Base-by-base conservation (phyloP, 2,113 vertebrate species). In the Gopherus evgoodei region DNA sequence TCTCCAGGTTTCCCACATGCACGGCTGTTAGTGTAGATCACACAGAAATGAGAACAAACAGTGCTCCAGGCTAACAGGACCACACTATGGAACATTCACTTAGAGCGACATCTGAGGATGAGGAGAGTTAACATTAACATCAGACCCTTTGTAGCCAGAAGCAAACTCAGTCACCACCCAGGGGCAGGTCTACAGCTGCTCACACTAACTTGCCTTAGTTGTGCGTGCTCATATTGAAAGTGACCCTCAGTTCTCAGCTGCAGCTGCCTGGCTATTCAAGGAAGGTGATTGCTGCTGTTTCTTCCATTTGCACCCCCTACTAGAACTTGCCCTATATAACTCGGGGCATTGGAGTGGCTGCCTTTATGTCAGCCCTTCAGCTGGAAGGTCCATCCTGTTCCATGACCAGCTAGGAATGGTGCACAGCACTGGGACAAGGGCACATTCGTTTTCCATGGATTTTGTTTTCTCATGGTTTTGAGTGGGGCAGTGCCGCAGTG, bases 1-100 rank as follows among this genome's bases (percentile, higher is more conserved):
- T 94, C 84, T 93, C 83, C 82, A 91, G 84, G 91, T 87, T 96
- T 96, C 84, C 88, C 57, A 79, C 83, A 94, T 62, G 87, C 78
- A 78, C 54, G 93, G 87, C 78, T 94, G 90, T 94, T 84, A 31
- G 59, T 93, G 57, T 1, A 0, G 95, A 83, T 96, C 93, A 95
- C 89, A 88, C 85, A 79, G 76, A 94, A 87, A 81, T 52, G 81
- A 94, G 96, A 42, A 1, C 1, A 80, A 95, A 87, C 81, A 87
- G 86, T 83, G 47, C 56, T 85, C 81, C 85, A 86, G 90, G 25
- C 57, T 42, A 38, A 42, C 69, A 79, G 62, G 87, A 13, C 87
- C 79, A 27, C 25, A 47, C 25, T 25, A 25, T 47, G 44, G 44
- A 78, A 27, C 75, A 78, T 47, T 78, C 24, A 27, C 42, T 11